Evolutionary conservation across 2,113 vertebrate species (phyloP).

Genomic region (Plecturocebus donacophilus): DNA sequence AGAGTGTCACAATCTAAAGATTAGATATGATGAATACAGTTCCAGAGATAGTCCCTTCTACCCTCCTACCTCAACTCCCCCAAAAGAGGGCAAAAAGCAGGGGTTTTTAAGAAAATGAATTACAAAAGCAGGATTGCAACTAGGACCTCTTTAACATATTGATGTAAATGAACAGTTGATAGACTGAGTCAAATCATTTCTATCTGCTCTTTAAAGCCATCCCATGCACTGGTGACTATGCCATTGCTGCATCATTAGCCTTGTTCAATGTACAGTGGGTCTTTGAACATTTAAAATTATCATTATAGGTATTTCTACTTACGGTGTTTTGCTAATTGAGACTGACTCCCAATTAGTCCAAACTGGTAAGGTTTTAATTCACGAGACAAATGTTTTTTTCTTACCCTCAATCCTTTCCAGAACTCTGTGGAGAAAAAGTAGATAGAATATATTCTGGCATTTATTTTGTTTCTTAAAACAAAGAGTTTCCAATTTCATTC

Average conservation of each 20-base stretch:
- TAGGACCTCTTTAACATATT: background rate
- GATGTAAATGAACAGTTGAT: background rate
- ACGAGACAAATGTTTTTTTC: constrained; percentile 22
- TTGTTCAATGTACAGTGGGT: background rate
- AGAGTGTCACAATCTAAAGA: background rate
- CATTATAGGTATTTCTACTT: background rate
- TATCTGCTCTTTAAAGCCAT: background rate
- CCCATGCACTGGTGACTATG: background rate
- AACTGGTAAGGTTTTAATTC: constrained; percentile 15
- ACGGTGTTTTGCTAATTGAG: background rate
- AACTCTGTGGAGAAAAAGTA: background rate
- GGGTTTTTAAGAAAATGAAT: background rate
- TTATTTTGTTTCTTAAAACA: constrained; percentile 30
- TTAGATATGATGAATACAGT: background rate
- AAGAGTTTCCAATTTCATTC: constrained; percentile 5
- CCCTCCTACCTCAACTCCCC: no score
- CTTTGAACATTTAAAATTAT: constrained; percentile 14
- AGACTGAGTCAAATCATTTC: background rate
- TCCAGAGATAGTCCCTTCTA: background rate
- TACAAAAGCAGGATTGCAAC: background rate
- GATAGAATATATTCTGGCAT: background rate
- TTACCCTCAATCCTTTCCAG: background rate
- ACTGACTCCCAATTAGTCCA: background rate
- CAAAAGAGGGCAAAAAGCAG: background rate
- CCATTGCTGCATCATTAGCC: background rate